Evolutionary conservation across 2,888 invertebrate genomes (phyloP).

Genomic region (Drosophila incognita): DNA sequence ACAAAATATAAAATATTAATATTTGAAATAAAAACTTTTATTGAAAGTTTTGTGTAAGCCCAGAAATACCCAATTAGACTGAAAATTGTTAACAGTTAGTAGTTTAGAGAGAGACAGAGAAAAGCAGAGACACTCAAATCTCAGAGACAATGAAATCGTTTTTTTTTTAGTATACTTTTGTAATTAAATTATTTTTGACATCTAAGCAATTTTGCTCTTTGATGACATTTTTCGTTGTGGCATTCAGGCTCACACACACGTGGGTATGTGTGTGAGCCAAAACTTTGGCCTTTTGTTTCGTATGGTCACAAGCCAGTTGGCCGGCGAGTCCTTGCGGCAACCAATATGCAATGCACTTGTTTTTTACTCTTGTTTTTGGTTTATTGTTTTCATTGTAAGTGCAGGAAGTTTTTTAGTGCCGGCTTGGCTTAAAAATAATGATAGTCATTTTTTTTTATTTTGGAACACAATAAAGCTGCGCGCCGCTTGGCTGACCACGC

Average conservation of each 20-base stretch:
- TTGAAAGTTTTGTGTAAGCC: background rate
- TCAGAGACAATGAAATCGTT: background rate
- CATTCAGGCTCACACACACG: constrained; percentile 3
- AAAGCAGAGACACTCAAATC: background rate
- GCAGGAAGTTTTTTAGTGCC: constrained; percentile 35
- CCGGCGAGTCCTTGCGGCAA: constrained; percentile 16
- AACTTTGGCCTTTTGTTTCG: constrained; percentile 31
- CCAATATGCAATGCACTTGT: constrained; percentile 42
- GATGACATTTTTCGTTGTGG: constrained; percentile 1
- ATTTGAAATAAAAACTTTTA: background rate
- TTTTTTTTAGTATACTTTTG: background rate
- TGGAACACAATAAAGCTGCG: constrained; percentile 59
- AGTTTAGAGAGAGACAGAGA: background rate
- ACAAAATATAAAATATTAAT: background rate
- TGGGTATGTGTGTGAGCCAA: constrained; percentile 2
- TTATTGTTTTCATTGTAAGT: constrained; percentile 3
- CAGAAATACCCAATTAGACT: background rate
- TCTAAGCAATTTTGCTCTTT: constrained; percentile 8
- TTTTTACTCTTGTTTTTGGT: constrained; percentile 28
- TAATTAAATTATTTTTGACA: constrained; percentile 5
- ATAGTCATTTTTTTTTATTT: constrained; percentile 60
- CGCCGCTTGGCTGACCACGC: constrained; percentile 49
- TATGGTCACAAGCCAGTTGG: constrained; percentile 35
- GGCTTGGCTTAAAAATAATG: constrained; percentile 56
- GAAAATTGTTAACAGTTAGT: background rate